phyloP scores from a whole-genome alignment of 2,113 vertebrate species.

The Acanthisitta chloris region DNA sequence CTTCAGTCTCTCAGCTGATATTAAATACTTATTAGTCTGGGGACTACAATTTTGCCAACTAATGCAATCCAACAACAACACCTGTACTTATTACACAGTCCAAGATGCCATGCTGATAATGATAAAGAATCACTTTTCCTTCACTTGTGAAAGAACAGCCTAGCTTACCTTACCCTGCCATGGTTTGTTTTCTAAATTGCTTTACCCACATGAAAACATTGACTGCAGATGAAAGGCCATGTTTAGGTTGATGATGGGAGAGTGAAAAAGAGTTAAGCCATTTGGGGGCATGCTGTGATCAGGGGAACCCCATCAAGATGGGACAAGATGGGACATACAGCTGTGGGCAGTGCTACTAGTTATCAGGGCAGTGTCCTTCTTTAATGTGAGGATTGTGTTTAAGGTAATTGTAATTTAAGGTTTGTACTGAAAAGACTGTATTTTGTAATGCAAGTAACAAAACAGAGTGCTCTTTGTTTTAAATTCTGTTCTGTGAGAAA shows the following conservation, averaged over 20 bases:
- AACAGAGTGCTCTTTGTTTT: background rate
- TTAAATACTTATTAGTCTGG: background rate
- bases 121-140: background rate
- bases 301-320: background rate
- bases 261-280: background rate
- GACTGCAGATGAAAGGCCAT: background rate
- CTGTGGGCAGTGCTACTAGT: background rate
- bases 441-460: background rate
- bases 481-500: background rate
- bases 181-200: background rate
- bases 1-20: background rate
- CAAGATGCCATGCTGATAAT: background rate
- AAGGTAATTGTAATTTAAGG: too few relatives aligned
- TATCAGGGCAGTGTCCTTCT: background rate
- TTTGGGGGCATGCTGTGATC: fast-evolving
- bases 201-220: background rate
- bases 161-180: background rate
- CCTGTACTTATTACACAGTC: background rate
- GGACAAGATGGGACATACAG: background rate
- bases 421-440: background rate
- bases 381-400: too few relatives aligned
- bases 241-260: background rate
- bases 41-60: background rate
- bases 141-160: background rate
- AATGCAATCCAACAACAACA: background rate